phyloP scores from a whole-genome alignment of 2,888 invertebrate genomes.

The Tetragonisca angustula region DNA sequence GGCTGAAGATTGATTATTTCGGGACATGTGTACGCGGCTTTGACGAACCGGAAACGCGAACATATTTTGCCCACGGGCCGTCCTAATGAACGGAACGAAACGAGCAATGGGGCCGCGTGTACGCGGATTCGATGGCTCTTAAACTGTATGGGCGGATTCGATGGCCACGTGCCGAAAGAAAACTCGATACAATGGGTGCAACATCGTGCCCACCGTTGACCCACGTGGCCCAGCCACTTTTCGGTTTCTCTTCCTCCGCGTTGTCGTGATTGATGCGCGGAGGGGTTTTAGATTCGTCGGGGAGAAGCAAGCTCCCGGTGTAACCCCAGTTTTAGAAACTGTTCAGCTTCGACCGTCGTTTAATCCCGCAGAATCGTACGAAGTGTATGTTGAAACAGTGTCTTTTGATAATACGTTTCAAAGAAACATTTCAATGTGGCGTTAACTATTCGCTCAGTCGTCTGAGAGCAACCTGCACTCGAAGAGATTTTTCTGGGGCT shows the following conservation, averaged over 20 bases:
- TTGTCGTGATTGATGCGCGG: constrained; percentile 70
- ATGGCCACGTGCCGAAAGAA: constrained; percentile 76
- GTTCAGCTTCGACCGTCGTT: neutral
- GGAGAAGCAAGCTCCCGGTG: neutral
- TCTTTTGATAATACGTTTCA: neutral
- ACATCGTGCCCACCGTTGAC: constrained; percentile 54
- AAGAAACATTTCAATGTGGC: neutral
- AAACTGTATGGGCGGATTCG: constrained; percentile 74
- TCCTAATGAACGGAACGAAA: constrained; percentile 75
- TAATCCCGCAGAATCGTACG: neutral
- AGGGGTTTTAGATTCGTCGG: neutral
- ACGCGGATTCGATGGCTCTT: constrained; percentile 76
- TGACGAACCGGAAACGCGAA: constrained; percentile 60
- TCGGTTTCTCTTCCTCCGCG: constrained; percentile 59
- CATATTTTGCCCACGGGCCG: constrained; percentile 67
- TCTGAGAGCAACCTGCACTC: neutral
- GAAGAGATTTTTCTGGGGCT: neutral
- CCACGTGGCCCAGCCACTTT: constrained; percentile 70
- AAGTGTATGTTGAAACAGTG: neutral
- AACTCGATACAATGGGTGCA: constrained; percentile 62
- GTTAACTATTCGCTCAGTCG: neutral
- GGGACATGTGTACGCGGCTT: constrained; percentile 70
- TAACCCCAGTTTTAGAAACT: neutral
- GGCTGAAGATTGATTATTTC: constrained; percentile 71
- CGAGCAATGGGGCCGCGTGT: constrained; percentile 69